phyloP scores from a whole-genome alignment of 1,140 invertebrate genomes.

The Nymphalis io region DNA sequence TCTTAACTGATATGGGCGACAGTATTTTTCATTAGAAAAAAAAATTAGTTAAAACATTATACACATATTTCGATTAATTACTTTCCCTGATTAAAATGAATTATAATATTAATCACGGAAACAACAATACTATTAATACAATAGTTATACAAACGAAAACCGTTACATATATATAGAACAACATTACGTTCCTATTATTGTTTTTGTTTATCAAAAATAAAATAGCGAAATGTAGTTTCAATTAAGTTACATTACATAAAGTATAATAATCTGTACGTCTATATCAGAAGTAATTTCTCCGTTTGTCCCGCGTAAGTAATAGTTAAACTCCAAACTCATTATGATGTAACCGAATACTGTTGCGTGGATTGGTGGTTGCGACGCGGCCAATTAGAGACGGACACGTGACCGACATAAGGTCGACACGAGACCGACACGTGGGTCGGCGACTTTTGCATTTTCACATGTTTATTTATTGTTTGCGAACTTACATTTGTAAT shows the following conservation, averaged over 20 bases:
- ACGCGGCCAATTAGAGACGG: conserved; percentile 52
- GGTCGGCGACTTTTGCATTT: conserved; percentile 21
- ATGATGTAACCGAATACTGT: conserved; percentile 50
- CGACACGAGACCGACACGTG: conserved; percentile 33
- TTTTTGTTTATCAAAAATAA: too few species aligned
- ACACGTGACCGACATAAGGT: conserved; percentile 46
- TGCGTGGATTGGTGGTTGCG: conserved; percentile 39
- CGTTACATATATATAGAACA: too few species aligned
- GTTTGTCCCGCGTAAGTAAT: conserved; percentile 29
- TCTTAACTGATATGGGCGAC: too few species aligned
- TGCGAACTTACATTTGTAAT: conserved; percentile 22
- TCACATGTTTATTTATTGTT: conserved; percentile 31
- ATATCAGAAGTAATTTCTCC: conserved; percentile 14
- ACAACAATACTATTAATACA: too few species aligned
- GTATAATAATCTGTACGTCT: conserved; percentile 15
- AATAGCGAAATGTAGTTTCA: too few species aligned
- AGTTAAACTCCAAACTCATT: conserved; percentile 41
- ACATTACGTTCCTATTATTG: too few species aligned
- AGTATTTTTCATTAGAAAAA: too few species aligned
- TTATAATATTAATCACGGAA: too few species aligned
- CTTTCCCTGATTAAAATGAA: too few species aligned
- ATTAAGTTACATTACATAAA: not conserved
- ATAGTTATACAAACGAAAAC: too few species aligned
- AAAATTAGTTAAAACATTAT: too few species aligned
- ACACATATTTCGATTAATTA: too few species aligned